Base-by-base conservation (phyloP, 1,140 invertebrate genomes). In the Harpegnathos saltator region DNA sequence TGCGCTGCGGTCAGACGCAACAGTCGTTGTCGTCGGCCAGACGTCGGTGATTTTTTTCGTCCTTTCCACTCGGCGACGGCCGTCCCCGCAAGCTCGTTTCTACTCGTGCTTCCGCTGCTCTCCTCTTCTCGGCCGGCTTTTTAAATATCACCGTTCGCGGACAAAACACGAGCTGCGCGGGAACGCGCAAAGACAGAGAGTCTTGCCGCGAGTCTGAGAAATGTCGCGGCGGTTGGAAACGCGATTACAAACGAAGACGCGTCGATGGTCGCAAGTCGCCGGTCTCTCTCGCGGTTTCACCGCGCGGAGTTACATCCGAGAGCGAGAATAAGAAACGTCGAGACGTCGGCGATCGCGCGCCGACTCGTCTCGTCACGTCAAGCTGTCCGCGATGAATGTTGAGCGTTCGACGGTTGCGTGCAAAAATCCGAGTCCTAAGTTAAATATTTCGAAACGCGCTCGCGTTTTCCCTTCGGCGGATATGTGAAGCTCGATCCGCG, bases 11-110 rank as follows among this genome's bases (percentile, higher is more conserved):
- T 82, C 82, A 86, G 85, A 87, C 77, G 69, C 85, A 68, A 65
- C 75, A 9, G 54, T 38, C 17, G 63, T 14, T 14, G 29, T 33
- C 52, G 65, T 15, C 48, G 44, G 50, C 72, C 80, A 58, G 78
- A 83, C 80, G 80, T 71, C 29, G 68, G 44, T 71, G 65, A 65
- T 83, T 83, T 74, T 87, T 83, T 77, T n/a, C 56, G 44, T 68
- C 81, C 56, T 83, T 86, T 86, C 66, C 65, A 86, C 59, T n/a
- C 73, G 59, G 59, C 59, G 63, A 24, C 22, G 19, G 7, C n/a
- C 22, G 1, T n/a, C n/a, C 38, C 50, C 29, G 29, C 29, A 33
- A 1, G 29, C 29, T 12, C 50, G 11, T 54, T 33, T 15, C 19
- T 38, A 26, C 22, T 65, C 59, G 68, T 71, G n/a, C n/a, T n/a